Evolutionary conservation across 2,888 invertebrate genomes (phyloP).

Genomic region (Synanthedon tipuliformis): DNA sequence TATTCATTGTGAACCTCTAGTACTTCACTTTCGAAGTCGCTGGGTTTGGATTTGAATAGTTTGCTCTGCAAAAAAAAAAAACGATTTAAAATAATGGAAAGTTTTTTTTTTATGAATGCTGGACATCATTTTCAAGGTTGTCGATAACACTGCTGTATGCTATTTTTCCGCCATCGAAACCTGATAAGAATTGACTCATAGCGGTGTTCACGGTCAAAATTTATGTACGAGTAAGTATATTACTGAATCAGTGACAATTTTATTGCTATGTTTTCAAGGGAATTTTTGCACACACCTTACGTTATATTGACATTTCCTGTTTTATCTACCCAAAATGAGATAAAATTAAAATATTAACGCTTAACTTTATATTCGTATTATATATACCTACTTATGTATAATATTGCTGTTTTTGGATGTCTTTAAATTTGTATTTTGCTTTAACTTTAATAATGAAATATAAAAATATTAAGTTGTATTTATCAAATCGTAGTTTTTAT

Average conservation of each 20-base stretch:
- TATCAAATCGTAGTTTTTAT: no score
- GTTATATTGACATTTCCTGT: no score
- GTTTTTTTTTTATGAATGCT: no score
- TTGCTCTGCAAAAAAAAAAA: constrained; percentile 43
- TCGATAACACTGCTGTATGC: background rate
- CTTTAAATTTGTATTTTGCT: no score
- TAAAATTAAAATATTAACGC: no score
- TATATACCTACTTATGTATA: no score
- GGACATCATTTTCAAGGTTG: background rate
- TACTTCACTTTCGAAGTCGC: constrained; percentile 53
- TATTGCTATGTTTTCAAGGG: background rate
- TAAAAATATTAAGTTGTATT: no score
- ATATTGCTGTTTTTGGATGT: no score
- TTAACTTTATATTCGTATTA: no score
- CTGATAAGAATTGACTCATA: constrained; percentile 6
- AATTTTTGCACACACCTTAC: background rate
- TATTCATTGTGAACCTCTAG: constrained; percentile 55
- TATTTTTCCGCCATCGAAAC: constrained; percentile 3
- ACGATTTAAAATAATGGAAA: background rate
- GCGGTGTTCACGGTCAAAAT: constrained; percentile 6
- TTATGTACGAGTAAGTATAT: background rate
- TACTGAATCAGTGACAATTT: background rate
- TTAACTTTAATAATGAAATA: no score
- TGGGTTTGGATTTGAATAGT: constrained; percentile 46
- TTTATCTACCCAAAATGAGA: no score